Evolutionary conservation across 2,888 invertebrate genomes (phyloP), one percentile per base, ranked within the genome.

Genomic region (Bruchidius siliquastri): DNA sequence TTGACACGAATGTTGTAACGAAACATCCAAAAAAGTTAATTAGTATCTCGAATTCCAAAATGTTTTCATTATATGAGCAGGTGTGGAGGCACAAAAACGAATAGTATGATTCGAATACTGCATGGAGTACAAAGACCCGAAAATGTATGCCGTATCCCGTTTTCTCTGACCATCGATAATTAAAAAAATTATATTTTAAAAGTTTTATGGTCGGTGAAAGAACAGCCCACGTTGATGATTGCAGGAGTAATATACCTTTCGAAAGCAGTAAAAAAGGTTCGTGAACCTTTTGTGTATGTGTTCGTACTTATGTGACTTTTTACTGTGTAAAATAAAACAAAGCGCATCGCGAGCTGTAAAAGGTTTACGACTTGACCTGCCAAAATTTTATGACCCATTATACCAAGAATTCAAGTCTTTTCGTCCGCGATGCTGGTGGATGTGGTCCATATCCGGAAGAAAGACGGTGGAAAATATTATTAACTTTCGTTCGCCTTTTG

Each of bases 311-410:
- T 76, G 75, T 76, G 71, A 75, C 74, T 72, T 75, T 75, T 75
- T 74, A 67, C 67, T 75, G 49, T 49, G 74, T 73, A 76, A 76
- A 78, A 76, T 74, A 76, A 76, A 76, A 78, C 76, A 78, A 74
- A 73, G 73, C 70, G 70, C 71, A 70, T 71, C 72, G 73, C 70
- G 68, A 20, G 68, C 71, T 72, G 76, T 77, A 74, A 73, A 72
- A 76, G 75, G 76, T 78, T 78, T 78, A 78, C 76, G 78, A 77
- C 76, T 76, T 74, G 76, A 77, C 78, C 78, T 75, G 78, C 78
- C 76, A 78, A 78, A 78, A 71, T 75, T 78, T 78, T 78, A 78
- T 74, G 76, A 78, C 78, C 76, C 76, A 74, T 75, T 72, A 74
- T 73, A 69, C 72, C 71, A 72, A 74, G 73, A 76, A 73, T 75